Percentiles rank a stretch among this genome's conserved stretches.
phyloP scores from a whole-genome alignment of 2,797 vertebrate genomes.

The Oreonectes daqikongensis region DNA sequence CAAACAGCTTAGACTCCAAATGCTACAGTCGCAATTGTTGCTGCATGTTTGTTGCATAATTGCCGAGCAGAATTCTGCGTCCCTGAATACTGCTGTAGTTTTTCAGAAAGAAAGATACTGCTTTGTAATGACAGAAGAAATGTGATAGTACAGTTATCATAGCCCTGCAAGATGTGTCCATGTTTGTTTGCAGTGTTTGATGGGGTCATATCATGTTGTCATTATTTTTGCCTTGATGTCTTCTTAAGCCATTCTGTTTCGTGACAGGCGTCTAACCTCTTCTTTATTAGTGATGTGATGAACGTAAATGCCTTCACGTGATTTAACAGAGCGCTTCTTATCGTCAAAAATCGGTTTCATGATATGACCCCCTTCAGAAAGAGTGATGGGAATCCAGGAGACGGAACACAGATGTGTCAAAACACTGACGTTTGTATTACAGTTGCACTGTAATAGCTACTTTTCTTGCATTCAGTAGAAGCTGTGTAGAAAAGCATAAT shows the following conservation, averaged over 20 bases:
- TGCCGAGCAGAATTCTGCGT: constrained; percentile 81
- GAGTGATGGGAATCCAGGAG: neutral
- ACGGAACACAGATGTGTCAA: neutral
- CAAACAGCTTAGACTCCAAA: constrained; percentile 67
- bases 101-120: constrained; percentile 53
- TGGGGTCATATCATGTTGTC: neutral
- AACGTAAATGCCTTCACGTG: too few species aligned
- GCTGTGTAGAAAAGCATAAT: constrained; percentile 34
- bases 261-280: too few species aligned
- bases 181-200: neutral
- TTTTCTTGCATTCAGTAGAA: constrained; percentile 1
- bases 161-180: constrained; percentile 1
- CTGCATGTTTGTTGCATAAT: constrained; percentile 78
- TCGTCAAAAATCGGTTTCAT: too few species aligned
- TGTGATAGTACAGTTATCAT: constrained; percentile 45
- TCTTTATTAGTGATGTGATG: too few species aligned
- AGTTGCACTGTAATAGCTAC: neutral
- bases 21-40: constrained; percentile 74
- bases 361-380: neutral
- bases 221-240: too few species aligned
- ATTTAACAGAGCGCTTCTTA: too few species aligned
- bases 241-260: too few species aligned
- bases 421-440: constrained; percentile 9
- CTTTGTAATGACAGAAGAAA: constrained; percentile 52
- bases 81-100: constrained; percentile 79